Evolutionary conservation across 2,888 invertebrate species (phyloP), one percentile per base, ranked within the genome.

Genomic region (Arrhopalites spinosus): DNA sequence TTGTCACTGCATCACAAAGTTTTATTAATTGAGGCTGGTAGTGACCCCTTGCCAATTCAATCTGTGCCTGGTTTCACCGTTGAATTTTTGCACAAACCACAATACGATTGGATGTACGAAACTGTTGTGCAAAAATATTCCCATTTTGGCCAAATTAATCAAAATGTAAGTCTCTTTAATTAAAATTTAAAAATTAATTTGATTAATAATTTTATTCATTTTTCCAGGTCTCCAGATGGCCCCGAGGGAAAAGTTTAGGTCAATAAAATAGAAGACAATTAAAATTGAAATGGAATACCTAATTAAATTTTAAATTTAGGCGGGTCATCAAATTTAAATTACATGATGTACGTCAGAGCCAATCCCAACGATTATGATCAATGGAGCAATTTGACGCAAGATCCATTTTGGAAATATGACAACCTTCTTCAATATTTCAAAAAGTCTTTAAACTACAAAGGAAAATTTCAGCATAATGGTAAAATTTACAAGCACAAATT

Each of bases 91-190:
- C 64, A 64, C n/a, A 29, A n/a, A 20, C 20, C n/a, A 8, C 43
- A 47, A 23, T 5, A 5, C 5, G 68, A 68, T 25, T 68, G 68
- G 68, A 45, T n/a, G 27, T 68, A 68, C 50, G 30, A 68, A 47
- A 45, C 68, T 1, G 25, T 23, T 2, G 3, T 30, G 2, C 68
- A 68, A 23, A 23, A 45, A 47, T 20, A 47, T 47, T 43, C 47
- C 11, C 45, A 43, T 47, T 47, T 68, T 25, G 47, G 68, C 5
- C 68, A 68, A 2, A 23, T 3, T 1, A 47, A 68, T 2, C 1
- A 2, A 15, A 30, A 66, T 36, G 66, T 66, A 66, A 66, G 36
- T 3, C 36, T 36, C 11, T n/a, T n/a, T n/a, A n/a, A n/a, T n/a
- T n/a, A n/a, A n/a, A n/a, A n/a, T n/a, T n/a, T n/a, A n/a, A n/a